Conservation (phyloP, 2,797 vertebrate species). For the Melanotaenia parkinsoni region DNA sequence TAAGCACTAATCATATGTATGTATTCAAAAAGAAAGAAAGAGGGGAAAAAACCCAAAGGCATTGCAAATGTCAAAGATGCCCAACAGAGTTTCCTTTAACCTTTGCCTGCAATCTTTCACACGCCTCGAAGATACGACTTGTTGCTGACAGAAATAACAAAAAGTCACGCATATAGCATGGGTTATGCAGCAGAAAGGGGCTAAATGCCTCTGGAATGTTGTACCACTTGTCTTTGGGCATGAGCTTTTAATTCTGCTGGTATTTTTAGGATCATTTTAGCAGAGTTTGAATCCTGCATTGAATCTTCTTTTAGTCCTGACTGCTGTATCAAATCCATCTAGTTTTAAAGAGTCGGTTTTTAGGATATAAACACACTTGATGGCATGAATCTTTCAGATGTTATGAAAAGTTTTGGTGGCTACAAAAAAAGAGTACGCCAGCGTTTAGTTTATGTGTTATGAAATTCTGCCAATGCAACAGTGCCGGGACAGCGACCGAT, state of each 20-base stretch:
- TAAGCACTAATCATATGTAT: no score
- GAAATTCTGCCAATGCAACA: no score
- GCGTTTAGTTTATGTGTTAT: no score
- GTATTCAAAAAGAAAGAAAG: background rate
- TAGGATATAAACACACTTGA: no score
- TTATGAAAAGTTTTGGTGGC: no score
- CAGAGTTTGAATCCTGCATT: background rate
- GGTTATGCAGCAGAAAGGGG: background rate
- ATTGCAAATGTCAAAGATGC: conserved; percentile 48
- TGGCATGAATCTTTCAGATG: no score
- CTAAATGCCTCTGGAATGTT: background rate
- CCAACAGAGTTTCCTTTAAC: conserved; percentile 20
- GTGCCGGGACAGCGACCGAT: no score
- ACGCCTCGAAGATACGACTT: conserved; percentile 1
- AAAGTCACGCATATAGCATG: background rate
- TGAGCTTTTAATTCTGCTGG: background rate
- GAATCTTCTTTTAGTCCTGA: background rate
- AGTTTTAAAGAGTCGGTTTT: background rate
- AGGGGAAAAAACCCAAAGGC: conserved; percentile 18
- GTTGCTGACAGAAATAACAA: conserved; percentile 3
- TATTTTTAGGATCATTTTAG: background rate
- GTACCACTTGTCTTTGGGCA: background rate
- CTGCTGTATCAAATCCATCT: background rate
- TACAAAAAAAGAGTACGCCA: no score
- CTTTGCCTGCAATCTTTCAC: conserved; percentile 29